Conservation (phyloP, 2,888 invertebrate genomes). For the Phortica okadai region DNA sequence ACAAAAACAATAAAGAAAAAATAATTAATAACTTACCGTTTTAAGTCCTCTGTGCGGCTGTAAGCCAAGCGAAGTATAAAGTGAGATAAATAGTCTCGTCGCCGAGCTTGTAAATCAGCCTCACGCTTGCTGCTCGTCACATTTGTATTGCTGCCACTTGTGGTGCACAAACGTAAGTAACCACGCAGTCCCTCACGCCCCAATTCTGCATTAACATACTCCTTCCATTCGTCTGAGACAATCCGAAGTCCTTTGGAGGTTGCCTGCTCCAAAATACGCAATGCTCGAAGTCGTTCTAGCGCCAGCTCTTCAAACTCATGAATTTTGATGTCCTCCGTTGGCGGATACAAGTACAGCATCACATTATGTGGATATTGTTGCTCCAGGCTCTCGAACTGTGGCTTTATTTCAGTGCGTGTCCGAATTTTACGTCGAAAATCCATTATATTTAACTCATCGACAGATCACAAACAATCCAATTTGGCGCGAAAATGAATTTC, state of each 20-base stretch:
- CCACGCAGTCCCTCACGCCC: slow-evolving; percentile 83
- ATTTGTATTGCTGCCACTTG: slow-evolving; percentile 38
- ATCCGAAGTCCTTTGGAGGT: slow-evolving; percentile 81
- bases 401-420: background rate
- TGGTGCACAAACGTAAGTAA: slow-evolving; percentile 80
- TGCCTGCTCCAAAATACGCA: slow-evolving; percentile 87
- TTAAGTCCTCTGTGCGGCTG: slow-evolving; percentile 89
- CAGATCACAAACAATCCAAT: background rate
- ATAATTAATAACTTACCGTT: slow-evolving; percentile 74
- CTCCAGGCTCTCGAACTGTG: slow-evolving; percentile 13
- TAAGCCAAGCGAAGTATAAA: slow-evolving; percentile 94
- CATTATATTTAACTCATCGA: background rate
- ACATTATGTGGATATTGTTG: slow-evolving; percentile 84
- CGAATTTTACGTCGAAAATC: slow-evolving; percentile 23
- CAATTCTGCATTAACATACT: slow-evolving; percentile 81
- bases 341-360: slow-evolving; percentile 87
- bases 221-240: slow-evolving; percentile 83
- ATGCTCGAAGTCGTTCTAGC: slow-evolving; percentile 87
- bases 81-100: slow-evolving; percentile 93
- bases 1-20: background rate
- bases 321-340: slow-evolving; percentile 84
- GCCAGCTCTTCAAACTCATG: slow-evolving; percentile 93
- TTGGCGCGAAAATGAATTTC: slow-evolving; percentile 15
- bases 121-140: slow-evolving; percentile 78
- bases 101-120: slow-evolving; percentile 81